Conservation (phyloP, 2,888 invertebrate species). For the Nemotelus nigrinus region DNA sequence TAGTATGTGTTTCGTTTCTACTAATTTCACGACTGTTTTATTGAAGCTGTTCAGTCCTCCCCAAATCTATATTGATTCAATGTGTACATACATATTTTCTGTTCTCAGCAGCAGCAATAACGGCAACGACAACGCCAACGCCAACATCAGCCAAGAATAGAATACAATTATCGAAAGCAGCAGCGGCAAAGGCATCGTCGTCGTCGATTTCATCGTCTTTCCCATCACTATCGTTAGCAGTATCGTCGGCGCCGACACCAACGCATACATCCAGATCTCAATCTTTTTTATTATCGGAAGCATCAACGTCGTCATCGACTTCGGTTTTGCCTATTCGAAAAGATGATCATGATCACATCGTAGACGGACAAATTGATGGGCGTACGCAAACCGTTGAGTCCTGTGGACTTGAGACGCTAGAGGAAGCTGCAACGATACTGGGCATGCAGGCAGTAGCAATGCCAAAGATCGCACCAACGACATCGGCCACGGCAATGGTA, state of each 20-base stretch:
- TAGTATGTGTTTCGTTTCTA: too few species aligned
- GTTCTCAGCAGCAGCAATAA: slow-evolving; percentile 38
- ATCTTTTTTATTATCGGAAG: slow-evolving; percentile 30
- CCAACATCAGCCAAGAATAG: slow-evolving; percentile 51
- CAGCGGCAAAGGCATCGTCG: slow-evolving; percentile 46
- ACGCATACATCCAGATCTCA: slow-evolving; percentile 39
- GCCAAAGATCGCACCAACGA: slow-evolving; percentile 25
- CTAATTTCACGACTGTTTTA: too few species aligned
- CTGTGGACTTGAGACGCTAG: slow-evolving; percentile 7
- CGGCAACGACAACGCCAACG: too few species aligned
- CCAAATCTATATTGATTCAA: background rate
- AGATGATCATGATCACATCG: slow-evolving; percentile 20
- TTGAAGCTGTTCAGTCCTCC: background rate
- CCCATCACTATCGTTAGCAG: slow-evolving; percentile 47
- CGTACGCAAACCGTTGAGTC: slow-evolving; percentile 27
- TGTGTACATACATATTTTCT: slow-evolving; percentile 32
- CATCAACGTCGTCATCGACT: slow-evolving; percentile 15
- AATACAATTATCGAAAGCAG: slow-evolving; percentile 47
- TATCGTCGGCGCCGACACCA: slow-evolving; percentile 46
- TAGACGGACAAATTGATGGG: slow-evolving; percentile 27
- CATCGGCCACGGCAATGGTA: background rate
- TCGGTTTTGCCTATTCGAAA: background rate
- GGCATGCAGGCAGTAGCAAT: slow-evolving; percentile 6
- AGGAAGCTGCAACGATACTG: slow-evolving; percentile 9
- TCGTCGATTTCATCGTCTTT: slow-evolving; percentile 45